These are phyloP conservation scores for Apistogramma diplotaenia DNA, from an alignment of 2,113 vertebrate genomes.

Conservation along the genomic window DNA sequence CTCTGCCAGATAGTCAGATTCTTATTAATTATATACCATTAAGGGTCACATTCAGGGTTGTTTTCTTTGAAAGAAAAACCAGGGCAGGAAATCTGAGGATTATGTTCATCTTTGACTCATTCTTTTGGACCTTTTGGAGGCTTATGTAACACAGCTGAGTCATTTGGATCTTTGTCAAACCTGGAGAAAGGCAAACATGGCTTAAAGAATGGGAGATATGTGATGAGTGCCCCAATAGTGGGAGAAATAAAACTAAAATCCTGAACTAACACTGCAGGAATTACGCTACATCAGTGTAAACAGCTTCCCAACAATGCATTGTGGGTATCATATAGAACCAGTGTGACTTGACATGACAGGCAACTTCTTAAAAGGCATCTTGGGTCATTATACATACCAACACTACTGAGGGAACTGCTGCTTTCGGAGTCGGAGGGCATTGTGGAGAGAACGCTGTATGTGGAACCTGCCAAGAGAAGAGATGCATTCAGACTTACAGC, in stretches of 20 bases:
- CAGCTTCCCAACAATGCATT: background rate
- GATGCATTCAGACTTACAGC: slow-evolving; percentile 15
- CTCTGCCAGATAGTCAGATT: slow-evolving; percentile 1
- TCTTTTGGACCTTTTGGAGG: slow-evolving; percentile 54
- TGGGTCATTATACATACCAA: slow-evolving; percentile 82
- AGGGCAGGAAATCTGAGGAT: slow-evolving; percentile 58
- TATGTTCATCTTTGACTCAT: slow-evolving; percentile 65
- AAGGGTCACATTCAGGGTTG: slow-evolving; percentile 23
- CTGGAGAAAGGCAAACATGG: slow-evolving; percentile 38
- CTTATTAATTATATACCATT: background rate
- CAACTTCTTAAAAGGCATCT: background rate
- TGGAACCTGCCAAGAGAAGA: slow-evolving; percentile 83
- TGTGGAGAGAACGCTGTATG: slow-evolving; percentile 96
- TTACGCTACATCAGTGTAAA: background rate
- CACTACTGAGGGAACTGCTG: slow-evolving; percentile 97
- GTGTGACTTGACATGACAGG: background rate
- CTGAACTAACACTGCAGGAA: background rate
- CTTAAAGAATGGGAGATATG: slow-evolving; percentile 9
- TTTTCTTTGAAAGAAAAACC: slow-evolving; percentile 38
- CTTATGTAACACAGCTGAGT: slow-evolving; percentile 75
- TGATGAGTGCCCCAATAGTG: background rate
- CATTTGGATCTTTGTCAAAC: slow-evolving; percentile 67
- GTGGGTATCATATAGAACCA: background rate
- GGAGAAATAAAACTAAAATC: slow-evolving; percentile 9
- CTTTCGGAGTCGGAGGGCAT: slow-evolving; percentile 99